These are phyloP conservation scores for Bothrops jararaca DNA, from an alignment of 2,113 vertebrate species.

Conservation along the genomic window DNA sequence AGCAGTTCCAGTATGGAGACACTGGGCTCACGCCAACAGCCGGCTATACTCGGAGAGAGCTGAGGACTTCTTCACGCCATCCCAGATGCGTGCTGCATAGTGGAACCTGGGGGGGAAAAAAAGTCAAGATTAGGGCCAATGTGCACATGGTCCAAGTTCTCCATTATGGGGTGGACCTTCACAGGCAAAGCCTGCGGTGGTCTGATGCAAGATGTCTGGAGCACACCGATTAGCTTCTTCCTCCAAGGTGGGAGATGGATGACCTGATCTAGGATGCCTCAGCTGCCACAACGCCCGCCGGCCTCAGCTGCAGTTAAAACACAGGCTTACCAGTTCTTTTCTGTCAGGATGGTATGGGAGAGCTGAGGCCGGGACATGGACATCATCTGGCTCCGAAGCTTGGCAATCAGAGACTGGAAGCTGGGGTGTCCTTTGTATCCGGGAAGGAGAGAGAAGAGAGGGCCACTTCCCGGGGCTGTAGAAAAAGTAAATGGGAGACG, in stretches of 20 bases:
- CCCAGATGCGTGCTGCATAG: slow-evolving; percentile 90
- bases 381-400: slow-evolving; percentile 84
- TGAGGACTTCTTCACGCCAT: slow-evolving; percentile 88
- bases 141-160: background rate
- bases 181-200: background rate
- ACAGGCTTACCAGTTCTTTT: slow-evolving; percentile 85
- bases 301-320: background rate
- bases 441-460: slow-evolving; percentile 84
- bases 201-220: background rate
- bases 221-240: background rate
- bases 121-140: background rate
- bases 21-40: slow-evolving; percentile 71
- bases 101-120: slow-evolving; percentile 78
- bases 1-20: background rate
- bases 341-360: slow-evolving; percentile 89
- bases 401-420: slow-evolving; percentile 82
- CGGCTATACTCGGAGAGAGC: slow-evolving; percentile 89
- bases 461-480: slow-evolving; percentile 73
- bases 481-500: background rate
- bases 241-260: background rate
- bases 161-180: background rate
- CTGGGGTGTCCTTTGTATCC: slow-evolving; percentile 85
- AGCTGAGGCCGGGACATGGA: slow-evolving; percentile 88
- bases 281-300: too few relatives aligned
- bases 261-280: background rate